Evolutionary conservation across 1,140 invertebrate genomes (phyloP).

Genomic region (Sinonovacula constricta): DNA sequence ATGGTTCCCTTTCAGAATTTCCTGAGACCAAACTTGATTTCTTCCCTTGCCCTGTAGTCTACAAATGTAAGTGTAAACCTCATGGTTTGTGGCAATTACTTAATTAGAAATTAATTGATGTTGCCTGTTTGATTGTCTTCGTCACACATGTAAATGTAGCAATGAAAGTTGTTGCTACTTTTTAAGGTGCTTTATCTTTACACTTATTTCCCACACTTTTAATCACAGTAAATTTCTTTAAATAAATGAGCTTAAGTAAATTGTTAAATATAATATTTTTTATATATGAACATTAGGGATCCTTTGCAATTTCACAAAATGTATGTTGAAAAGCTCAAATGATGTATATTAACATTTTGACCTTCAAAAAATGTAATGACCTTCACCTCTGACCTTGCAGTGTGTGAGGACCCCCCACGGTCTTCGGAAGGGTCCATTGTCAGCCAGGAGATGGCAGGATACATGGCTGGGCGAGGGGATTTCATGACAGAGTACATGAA

Average conservation of each 20-base stretch:
- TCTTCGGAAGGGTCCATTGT: slow-evolving; percentile 81
- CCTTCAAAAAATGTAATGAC: background rate
- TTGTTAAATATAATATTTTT: no score
- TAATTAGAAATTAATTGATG: background rate
- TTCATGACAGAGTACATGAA: slow-evolving; percentile 91
- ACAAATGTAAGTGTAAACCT: slow-evolving; percentile 65
- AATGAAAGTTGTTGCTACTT: no score
- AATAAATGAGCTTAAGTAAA: no score
- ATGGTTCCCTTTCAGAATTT: slow-evolving; percentile 58
- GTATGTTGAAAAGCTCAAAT: no score
- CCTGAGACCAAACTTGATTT: slow-evolving; percentile 54
- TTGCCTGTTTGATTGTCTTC: background rate
- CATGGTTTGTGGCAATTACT: background rate
- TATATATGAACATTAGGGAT: background rate
- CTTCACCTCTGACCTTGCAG: slow-evolving; percentile 39
- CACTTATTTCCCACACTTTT: no score
- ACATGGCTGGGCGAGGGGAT: slow-evolving; percentile 91
- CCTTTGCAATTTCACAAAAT: background rate
- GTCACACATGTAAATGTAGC: background rate
- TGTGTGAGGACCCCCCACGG: slow-evolving; percentile 84
- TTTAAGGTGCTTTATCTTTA: no score
- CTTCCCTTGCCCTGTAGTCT: slow-evolving; percentile 65
- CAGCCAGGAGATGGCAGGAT: slow-evolving; percentile 85
- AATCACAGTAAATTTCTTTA: no score
- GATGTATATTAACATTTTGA: background rate